phyloP scores from a whole-genome alignment of 2,113 vertebrate species.

The Rhipidura dahli region DNA sequence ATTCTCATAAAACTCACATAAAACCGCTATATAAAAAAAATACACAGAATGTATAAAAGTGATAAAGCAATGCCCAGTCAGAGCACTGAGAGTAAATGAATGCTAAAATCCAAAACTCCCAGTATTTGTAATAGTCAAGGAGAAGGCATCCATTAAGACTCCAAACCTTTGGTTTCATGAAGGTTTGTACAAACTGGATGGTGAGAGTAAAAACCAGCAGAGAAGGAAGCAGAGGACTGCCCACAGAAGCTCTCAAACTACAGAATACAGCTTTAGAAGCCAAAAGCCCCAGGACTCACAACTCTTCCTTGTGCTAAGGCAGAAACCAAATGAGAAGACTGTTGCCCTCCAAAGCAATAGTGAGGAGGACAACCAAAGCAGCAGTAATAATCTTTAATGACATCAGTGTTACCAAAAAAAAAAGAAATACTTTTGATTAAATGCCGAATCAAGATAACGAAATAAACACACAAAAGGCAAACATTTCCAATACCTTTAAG shows the following conservation, averaged over 20 bases:
- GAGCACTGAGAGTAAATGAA: background rate
- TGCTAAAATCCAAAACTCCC: background rate
- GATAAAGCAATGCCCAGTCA: background rate
- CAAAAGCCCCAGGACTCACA: rapidly evolving
- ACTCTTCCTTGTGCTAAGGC: background rate
- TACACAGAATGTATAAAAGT: background rate
- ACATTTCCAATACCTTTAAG: background rate
- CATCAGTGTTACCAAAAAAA: background rate
- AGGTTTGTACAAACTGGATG: background rate
- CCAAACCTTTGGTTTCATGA: background rate
- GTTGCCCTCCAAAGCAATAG: background rate
- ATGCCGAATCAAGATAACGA: background rate
- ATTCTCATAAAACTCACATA: background rate
- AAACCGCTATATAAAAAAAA: background rate
- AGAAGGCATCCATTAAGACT: background rate
- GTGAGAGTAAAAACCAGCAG: background rate
- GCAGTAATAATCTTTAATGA: background rate
- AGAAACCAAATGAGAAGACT: background rate
- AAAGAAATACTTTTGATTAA: background rate
- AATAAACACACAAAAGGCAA: background rate
- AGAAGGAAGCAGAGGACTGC: background rate
- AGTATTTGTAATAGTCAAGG: background rate
- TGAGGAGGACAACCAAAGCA: background rate
- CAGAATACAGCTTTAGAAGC: background rate
- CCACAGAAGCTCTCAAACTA: background rate